Base-by-base conservation (phyloP, 1,140 invertebrate genomes). In the Anastrepha ludens region DNA sequence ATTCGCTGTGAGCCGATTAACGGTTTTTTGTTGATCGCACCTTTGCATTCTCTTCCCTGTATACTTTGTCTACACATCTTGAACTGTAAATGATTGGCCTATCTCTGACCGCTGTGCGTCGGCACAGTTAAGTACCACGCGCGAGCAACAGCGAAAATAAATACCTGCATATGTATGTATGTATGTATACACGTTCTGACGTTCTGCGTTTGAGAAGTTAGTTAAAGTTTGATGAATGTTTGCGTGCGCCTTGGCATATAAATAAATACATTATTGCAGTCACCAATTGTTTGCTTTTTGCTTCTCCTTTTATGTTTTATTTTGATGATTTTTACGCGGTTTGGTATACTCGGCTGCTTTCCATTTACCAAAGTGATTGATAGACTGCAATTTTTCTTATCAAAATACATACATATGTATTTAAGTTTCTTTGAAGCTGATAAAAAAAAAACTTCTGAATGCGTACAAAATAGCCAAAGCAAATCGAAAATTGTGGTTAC, bases 321-420 rank as follows among this genome's bases (percentile, higher is more conserved):
- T 86, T 90, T 86, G 64, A 86, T 62, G 17, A 41, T 86, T 55
- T 64, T 87, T n/a, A 39, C 47, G 65, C 74, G 74, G 70, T 44
- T 90, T 91, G 89, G 91, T 91, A 90, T 89, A 88, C 74, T 13
- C n/a, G 8, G 44, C 7, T 29, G 3, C 70, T 91, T 90, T 91
- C 91, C 91, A 92, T 91, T 92, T 92, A 91, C 89, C 89, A 87
- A 89, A 88, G 88, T 92, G 91, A 92, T 92, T 92, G 91, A 92
- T 92, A 89, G 89, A 88, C 91, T 91, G 91, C 91, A 92, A 92
- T 92, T 91, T 92, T 92, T 92, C 91, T 92, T 92, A 92, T 90
- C 91, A 91, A 91, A 92, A 91, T 55, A 58, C 64, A 87, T 74
- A 85, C 11, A 8, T 55, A 29, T 29, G 29, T 29, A 29, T 29